Evolutionary conservation across 2,888 invertebrate genomes (phyloP), one percentile per base, ranked within the genome.

Genomic region (Drosophila anomelani): DNA sequence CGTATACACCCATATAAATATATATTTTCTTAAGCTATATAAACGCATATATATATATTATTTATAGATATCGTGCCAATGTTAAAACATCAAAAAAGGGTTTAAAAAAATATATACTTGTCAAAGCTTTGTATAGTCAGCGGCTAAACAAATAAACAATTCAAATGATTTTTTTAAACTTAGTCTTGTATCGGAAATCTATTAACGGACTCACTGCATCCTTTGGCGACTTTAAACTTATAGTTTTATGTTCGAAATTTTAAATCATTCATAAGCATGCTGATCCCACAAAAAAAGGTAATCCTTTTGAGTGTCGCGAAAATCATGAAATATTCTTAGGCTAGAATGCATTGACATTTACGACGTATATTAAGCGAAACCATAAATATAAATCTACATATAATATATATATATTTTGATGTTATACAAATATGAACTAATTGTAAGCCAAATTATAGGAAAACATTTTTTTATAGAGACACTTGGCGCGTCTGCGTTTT

Each of bases 21-120:
- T 79, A 77, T 79, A 78, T 79, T 90, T 78, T 77, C 57, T 75
- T 79, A 78, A 72, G 73, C 74, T 71, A 69, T 57, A 64, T 44
- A 66, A 51, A 53, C 39, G 53, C 57, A 46, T 58, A 59, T 57
- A 34, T 32, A 67, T 60, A 67, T 61, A 66, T 51, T 82, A 70
- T 81, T 49, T 78, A 78, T 80, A 78, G 74, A 75, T 81, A 88
- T 81, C 73, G 88, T 85, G 88, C 85, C 85, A 88, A 85, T 85
- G 88, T 86, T 81, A 76, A 75, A 54, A 58, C 49, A 53, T 41
- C 38, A 36, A 63, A 46, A 70, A 76, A 70, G 3, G 32, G 51
- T 23, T 70, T 58, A 67, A 71, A 68, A 67, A 66, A 67, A 55
- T 51, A 46, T 44, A 36, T 23, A 57, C 44, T 72, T 72, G 66